phyloP scores from a whole-genome alignment of 2,797 vertebrate species.

The Sebastes kiyomatsui region DNA sequence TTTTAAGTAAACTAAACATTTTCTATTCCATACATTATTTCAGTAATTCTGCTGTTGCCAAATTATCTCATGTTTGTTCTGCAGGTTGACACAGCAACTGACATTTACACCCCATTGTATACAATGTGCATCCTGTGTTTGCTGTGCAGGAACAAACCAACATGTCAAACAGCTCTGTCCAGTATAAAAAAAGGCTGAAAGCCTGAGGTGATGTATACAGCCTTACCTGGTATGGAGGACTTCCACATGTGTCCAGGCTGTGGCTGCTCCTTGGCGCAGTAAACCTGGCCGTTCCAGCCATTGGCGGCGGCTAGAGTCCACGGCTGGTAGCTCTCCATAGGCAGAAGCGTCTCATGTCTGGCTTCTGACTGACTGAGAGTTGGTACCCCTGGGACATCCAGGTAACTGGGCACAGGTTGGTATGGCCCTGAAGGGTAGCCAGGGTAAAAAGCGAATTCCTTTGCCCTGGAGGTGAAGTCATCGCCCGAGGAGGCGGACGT shows the following conservation, averaged over 20 bases:
- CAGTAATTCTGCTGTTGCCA: not conserved
- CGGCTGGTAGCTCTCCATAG: slow-evolving; percentile 96
- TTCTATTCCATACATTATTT: not conserved
- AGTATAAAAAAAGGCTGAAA: not conserved
- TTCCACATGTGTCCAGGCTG: slow-evolving; percentile 97
- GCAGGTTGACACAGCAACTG: not conserved
- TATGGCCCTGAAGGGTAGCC: slow-evolving; percentile 93
- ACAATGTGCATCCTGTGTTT: not conserved
- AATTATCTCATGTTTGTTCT: not conserved
- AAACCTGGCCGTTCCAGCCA: slow-evolving; percentile 96
- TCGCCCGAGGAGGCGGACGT: slow-evolving; percentile 91
- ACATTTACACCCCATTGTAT: not conserved
- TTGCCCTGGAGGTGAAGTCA: slow-evolving; percentile 93
- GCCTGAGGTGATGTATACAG: not conserved
- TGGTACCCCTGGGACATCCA: slow-evolving; percentile 95
- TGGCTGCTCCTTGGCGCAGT: slow-evolving; percentile 95
- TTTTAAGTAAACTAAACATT: not conserved
- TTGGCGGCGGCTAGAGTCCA: slow-evolving; percentile 90
- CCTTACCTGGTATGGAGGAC: slow-evolving; percentile 91
- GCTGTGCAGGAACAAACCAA: not conserved
- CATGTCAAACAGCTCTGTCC: slow-evolving; percentile 1
- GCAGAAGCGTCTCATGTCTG: slow-evolving; percentile 92
- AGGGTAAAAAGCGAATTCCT: slow-evolving; percentile 98
- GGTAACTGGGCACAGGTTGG: slow-evolving; percentile 94
- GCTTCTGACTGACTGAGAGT: slow-evolving; percentile 91